These are phyloP conservation scores for Melanotaenia trifasciata DNA, from an alignment of 2,797 vertebrate species.

Conservation along the genomic window DNA sequence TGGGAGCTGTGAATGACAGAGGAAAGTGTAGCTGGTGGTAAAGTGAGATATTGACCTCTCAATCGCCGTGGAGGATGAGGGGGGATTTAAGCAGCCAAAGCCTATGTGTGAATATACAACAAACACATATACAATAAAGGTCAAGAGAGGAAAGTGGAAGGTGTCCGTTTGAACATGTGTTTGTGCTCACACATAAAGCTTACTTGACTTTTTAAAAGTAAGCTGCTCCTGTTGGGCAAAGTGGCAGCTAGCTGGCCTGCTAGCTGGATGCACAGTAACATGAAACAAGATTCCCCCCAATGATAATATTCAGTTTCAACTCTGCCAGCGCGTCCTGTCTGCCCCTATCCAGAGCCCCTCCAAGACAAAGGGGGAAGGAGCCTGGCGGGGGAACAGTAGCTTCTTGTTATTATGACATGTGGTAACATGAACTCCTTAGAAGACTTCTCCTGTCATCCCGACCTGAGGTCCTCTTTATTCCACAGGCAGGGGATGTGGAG, in stretches of 20 bases:
- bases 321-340: constrained; percentile 90
- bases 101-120: constrained; percentile 42
- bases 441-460: constrained; percentile 98
- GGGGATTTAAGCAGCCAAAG: constrained; percentile 58
- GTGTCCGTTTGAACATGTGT: constrained; percentile 19
- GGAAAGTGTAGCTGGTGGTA: constrained; percentile 89
- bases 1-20: constrained; percentile 93
- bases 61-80: constrained; percentile 84
- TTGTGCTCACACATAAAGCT: constrained; percentile 1
- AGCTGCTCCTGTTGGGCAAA: constrained; percentile 39
- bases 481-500: constrained; percentile 83
- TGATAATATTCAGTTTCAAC: constrained; percentile 98
- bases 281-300: constrained; percentile 94
- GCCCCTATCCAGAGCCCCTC: constrained; percentile 88
- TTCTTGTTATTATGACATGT: constrained; percentile 90
- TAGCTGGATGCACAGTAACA: constrained; percentile 87
- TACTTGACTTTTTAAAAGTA: constrained; percentile 49
- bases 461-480: constrained; percentile 84
- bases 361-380: constrained; percentile 95
- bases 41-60: constrained; percentile 94
- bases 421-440: constrained; percentile 98
- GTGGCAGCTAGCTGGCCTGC: constrained; percentile 42
- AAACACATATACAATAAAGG: constrained; percentile 14
- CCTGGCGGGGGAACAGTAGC: constrained; percentile 92
- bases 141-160: constrained; percentile 18